Conservation (phyloP, 2,113 vertebrate species). For the Ptilorrhoa leucosticta region DNA sequence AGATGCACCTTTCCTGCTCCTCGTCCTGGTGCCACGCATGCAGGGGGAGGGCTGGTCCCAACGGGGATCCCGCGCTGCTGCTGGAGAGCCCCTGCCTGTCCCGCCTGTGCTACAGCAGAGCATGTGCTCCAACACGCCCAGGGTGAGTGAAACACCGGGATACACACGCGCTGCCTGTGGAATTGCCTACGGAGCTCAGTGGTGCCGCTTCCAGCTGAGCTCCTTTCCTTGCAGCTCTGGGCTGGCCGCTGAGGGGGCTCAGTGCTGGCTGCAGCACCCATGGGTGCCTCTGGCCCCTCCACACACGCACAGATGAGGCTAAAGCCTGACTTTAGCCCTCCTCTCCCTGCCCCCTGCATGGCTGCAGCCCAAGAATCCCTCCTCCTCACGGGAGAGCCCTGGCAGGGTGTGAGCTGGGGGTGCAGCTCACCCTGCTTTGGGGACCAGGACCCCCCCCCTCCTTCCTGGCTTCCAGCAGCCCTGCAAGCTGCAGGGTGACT, state of each 20-base stretch:
- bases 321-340: not conserved
- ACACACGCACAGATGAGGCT: not conserved
- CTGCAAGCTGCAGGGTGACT: not conserved
- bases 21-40: accelerated
- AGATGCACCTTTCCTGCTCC: not conserved
- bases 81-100: not conserved
- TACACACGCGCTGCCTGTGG: not conserved
- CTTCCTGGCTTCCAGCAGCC: not conserved
- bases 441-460: accelerated
- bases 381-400: not conserved
- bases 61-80: accelerated
- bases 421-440: not conserved
- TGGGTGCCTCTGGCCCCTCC: not conserved
- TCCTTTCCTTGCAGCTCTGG: not conserved
- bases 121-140: not conserved
- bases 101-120: accelerated
- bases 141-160: not conserved
- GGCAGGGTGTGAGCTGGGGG: not conserved
- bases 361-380: not conserved
- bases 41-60: not conserved
- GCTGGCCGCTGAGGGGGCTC: accelerated
- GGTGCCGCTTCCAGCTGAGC: not conserved
- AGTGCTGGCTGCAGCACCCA: not conserved
- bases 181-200: not conserved
- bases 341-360: not conserved